Evolutionary conservation across 1,140 invertebrate species (phyloP), one percentile per base, ranked within the genome.

Genomic region (Anastatus disparis): DNA sequence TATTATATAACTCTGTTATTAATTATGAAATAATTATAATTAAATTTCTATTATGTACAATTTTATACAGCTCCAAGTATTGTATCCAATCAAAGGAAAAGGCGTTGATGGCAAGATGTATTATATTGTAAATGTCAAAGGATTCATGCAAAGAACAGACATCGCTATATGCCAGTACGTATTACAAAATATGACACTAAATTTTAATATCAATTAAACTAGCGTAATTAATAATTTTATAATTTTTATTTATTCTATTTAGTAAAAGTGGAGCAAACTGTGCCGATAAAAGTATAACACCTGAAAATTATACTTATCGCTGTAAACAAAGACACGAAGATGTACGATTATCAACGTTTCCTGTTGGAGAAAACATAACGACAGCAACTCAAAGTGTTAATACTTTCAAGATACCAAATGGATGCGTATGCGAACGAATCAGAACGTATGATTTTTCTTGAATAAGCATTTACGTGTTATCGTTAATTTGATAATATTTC

Each of bases 241-340:
- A 10, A 29, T 53, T 7, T 53, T 53, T 53, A 50, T 53, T n/a
- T n/a, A n/a, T n/a, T n/a, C n/a, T n/a, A n/a, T n/a, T n/a, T 29
- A 53, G 52, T 53, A 27, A 29, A 29, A 29, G 2, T 15, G 52
- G 27, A 15, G 6, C 15, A 12, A 2, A 4, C 0, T 53, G 52
- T 29, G 52, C 12, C 6, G 27, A 53, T 29, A 29, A 27, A 53
- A 53, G 52, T 53, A 15, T 6, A 29, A 26, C 27, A 15, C 52
- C 52, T n/a, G 52, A 53, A 53, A 53, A 53, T 15, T 29, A 12
- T 7, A 53, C 27, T 27, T 53, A 17, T n/a, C 24, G 15, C 6
- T 53, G 52, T n/a, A 13, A 29, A 29, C 52, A 53, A 29, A 2
- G 15, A 13, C 29, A 29, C 17, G 27, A 53, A 29, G 15, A 29